Base-by-base conservation (phyloP, 2,888 invertebrate genomes). In the Tricholauxania praeusta region DNA sequence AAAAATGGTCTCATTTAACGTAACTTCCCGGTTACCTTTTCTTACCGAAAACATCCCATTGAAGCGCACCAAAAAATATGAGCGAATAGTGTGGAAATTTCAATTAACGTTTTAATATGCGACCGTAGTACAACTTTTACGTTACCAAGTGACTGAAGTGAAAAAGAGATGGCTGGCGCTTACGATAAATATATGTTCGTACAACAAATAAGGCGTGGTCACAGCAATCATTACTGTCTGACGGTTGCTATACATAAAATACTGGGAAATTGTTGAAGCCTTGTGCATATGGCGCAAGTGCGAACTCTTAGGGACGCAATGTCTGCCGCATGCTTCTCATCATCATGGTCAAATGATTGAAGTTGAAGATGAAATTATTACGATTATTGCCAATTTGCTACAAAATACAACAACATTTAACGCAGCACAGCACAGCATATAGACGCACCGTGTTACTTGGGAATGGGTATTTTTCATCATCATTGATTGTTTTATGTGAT, bases 1-100 rank as follows among this genome's bases (percentile, higher is more conserved):
- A 83, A 82, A 83, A 82, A 83, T 84, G 81, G 83, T 84, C 83
- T 84, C 83, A 84, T 85, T 83, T 83, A 83, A 71, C 73, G 60
- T 59, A 70, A 52, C 12, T 48, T 51, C 7, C n/a, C 22, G 39
- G n/a, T 28, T 3, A 2, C 67, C 52, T 32, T 39, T 39, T 39
- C 10, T 10, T 10, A 39, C 32, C 32, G 10, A 10, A 7, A 39
- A 39, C 39, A 39, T 28, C 28, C 4, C 28, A 28, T 28, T 28
- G 28, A 4, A 28, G 28, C 4, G 10, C 39, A 39, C 7, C 39
- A 39, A 39, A 39, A n/a, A 17, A 22, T 39, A 14, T n/a, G 53
- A 39, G 66, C 53, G 66, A 67, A 10, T 7, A 39, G 66, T 39
- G 65, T 14, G 52, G 51, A 49, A 62, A 47, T 47, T 63, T 63